Percentiles rank a stretch among this genome's conserved stretches.
phyloP scores from a whole-genome alignment of 35 echinoderm and acorn worm species.

The Apostichopus japonicus region DNA sequence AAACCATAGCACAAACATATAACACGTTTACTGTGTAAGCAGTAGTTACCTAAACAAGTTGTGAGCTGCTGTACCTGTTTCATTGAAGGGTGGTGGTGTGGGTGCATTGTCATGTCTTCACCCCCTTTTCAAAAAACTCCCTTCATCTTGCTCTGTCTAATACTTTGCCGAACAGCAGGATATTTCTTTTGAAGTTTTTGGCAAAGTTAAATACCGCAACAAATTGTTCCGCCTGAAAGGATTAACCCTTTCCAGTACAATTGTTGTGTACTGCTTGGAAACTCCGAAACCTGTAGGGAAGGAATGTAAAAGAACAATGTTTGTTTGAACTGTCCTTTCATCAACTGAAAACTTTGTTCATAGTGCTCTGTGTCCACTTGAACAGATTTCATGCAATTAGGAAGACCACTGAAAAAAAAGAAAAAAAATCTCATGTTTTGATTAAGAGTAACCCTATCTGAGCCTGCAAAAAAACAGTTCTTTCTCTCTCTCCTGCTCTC shows the following conservation, averaged over 20 bases:
- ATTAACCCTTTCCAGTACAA: constrained; percentile 23
- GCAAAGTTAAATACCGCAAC: constrained; percentile 23
- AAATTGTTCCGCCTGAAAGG: constrained; percentile 15
- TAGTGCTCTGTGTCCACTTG: constrained; percentile 41
- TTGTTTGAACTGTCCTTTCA: constrained; percentile 33
- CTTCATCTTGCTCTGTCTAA: not conserved
- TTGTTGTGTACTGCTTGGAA: not conserved
- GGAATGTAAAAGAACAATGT: constrained; percentile 51
- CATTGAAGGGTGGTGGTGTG: too few relatives aligned
- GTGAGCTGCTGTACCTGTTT: too few relatives aligned
- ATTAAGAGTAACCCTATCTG: constrained; percentile 37
- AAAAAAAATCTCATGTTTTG: constrained; percentile 23
- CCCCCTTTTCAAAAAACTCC: too few relatives aligned
- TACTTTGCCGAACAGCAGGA: constrained; percentile 31
- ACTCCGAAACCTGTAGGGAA: constrained; percentile 29
- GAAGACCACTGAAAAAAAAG: not conserved
- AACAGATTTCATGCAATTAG: constrained; percentile 43
- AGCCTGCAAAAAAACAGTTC: not conserved
- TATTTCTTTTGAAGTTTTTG: constrained; percentile 10
- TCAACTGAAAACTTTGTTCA: not conserved
- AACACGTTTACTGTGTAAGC: too few relatives aligned
- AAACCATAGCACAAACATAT: too few relatives aligned
- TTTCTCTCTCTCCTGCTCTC: not conserved
- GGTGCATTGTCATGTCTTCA: too few relatives aligned
- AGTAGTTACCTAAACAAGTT: too few relatives aligned